Conservation (phyloP, 1,140 invertebrate species). For the Drosophila biarmipes region DNA sequence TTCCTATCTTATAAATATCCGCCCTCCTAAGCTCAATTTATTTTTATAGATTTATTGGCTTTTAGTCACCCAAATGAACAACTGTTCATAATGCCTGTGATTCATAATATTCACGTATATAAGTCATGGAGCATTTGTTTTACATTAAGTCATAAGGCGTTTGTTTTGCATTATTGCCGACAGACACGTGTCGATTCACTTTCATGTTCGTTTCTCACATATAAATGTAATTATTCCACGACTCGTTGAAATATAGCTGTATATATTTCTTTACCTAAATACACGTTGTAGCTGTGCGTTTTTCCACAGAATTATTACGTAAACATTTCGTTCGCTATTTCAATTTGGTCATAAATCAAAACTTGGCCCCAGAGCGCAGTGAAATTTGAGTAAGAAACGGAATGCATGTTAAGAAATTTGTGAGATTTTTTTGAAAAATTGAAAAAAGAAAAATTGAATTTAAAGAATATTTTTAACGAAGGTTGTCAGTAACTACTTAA, state of each 20-base stretch:
- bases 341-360: slow-evolving; percentile 57
- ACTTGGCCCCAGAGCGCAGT: slow-evolving; percentile 32
- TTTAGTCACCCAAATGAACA: slow-evolving; percentile 38
- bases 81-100: slow-evolving; percentile 15
- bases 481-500: too few species aligned
- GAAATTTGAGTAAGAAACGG: slow-evolving; percentile 43
- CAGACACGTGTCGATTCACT: slow-evolving; percentile 61
- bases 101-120: slow-evolving; percentile 15
- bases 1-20: slow-evolving; percentile 8
- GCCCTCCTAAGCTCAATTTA: slow-evolving; percentile 8
- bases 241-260: slow-evolving; percentile 12
- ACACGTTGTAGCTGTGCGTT: slow-evolving; percentile 7
- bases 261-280: slow-evolving; percentile 32
- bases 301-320: slow-evolving; percentile 57
- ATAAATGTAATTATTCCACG: slow-evolving; percentile 46
- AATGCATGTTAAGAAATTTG: slow-evolving; percentile 4
- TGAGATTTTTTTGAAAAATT: background rate
- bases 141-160: slow-evolving; percentile 37
- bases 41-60: slow-evolving; percentile 19
- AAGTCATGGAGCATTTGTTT: slow-evolving; percentile 37
- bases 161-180: slow-evolving; percentile 45
- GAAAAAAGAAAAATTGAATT: background rate
- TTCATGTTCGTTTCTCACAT: slow-evolving; percentile 51
- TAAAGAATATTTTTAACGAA: too few species aligned
- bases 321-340: slow-evolving; percentile 38